Conservation (phyloP, 2,888 invertebrate species). For the Orthosia gracilis region DNA sequence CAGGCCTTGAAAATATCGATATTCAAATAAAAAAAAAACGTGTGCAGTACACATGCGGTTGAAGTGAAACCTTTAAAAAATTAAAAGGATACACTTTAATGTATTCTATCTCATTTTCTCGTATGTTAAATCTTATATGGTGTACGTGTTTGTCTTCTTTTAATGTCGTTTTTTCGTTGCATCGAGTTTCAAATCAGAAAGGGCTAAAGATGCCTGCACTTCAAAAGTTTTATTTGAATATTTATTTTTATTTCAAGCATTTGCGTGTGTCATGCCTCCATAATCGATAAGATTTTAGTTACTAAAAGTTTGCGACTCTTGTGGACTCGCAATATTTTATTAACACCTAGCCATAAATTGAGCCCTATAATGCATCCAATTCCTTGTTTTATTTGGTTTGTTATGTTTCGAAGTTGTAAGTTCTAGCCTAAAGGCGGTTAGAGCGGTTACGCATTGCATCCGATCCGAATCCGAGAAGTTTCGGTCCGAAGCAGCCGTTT, state of each 20-base stretch:
- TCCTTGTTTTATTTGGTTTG: neutral
- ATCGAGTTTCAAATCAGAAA: too few relatives aligned
- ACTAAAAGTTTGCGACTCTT: constrained; percentile 18
- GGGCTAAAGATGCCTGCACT: too few relatives aligned
- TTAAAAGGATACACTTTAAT: too few relatives aligned
- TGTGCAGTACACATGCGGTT: too few relatives aligned
- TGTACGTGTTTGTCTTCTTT: neutral
- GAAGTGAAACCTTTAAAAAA: too few relatives aligned
- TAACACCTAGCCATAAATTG: constrained; percentile 5
- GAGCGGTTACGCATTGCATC: too few relatives aligned
- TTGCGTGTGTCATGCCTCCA: neutral
- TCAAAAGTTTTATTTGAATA: too few relatives aligned
- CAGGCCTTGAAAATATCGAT: neutral
- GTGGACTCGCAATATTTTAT: constrained; percentile 18
- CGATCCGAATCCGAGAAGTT: too few relatives aligned
- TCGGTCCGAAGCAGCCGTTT: too few relatives aligned
- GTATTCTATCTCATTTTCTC: too few relatives aligned
- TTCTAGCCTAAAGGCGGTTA: constrained; percentile 10
- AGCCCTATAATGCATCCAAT: neutral
- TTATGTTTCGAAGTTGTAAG: constrained; percentile 28
- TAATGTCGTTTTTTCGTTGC: too few relatives aligned
- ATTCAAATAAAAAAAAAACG: neutral
- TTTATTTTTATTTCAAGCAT: neutral
- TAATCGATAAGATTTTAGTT: neutral
- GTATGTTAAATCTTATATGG: too few relatives aligned